Base-by-base conservation (phyloP, 2,113 vertebrate genomes). In the Pelecanoides urinatrix region DNA sequence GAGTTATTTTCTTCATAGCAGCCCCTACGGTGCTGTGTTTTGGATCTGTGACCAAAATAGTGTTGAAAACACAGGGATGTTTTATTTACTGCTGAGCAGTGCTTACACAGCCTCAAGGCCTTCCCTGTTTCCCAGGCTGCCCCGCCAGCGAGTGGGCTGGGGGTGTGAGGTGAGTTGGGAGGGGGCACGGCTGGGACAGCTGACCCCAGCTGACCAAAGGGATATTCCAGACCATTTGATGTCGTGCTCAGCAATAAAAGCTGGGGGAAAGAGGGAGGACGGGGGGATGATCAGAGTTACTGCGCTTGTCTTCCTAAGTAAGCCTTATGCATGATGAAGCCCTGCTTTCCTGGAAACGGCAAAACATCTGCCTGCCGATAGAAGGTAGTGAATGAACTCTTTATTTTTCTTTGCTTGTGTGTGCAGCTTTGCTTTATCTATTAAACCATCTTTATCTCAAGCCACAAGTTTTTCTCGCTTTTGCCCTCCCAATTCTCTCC, bases 301-400 rank as follows among this genome's bases (percentile, higher is more conserved):
- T 7, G 23, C 2, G 0, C 30, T 50, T 59, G 30, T 30, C 52
- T 67, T 76, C 62, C 62, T 36, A 16, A 36, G 19, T 10, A 23
- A 49, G 7, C 20, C 14, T 14, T 12, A 42, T 11, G 25, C 8
- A 6, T 7, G 16, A 25, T 7, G 53, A 16, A 76, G 26, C 11
- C 65, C 34, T 23, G 32, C 38, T 40, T 47, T 71, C 29, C 47
- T 29, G 34, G 40, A 23, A 47, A 62, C 9, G 40, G 56, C 0
- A 0, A 38, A 45, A 12, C 2, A 34, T 7, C 45, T 40, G 70
- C 34, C 53, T 45, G 40, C 7, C 1, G 0, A 9, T 13, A 21
- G 44, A 42, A 44, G 7, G 34, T 2, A 49, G 34, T 7, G 34
- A 62, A 40, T 11, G 0, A 38, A 71, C 11, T 49, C 40, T 15